A percentile compares a stretch with the other conserved stretches of the same genome.
These are phyloP conservation scores for Monopis laevigella DNA, from an alignment of 2,888 invertebrate species.

Conservation along the genomic window DNA sequence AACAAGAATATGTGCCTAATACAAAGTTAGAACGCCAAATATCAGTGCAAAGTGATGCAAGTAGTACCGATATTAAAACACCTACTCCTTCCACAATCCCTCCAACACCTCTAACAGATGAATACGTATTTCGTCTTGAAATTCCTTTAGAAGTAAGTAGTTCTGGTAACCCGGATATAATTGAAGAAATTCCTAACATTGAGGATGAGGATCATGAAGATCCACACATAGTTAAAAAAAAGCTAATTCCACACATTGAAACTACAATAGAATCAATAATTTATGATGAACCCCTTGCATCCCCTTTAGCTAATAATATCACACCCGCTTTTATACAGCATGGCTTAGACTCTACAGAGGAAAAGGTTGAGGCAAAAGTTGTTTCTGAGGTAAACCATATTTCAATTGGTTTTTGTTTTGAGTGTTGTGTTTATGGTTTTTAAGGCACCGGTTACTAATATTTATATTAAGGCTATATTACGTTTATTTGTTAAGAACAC, in stretches of 20 bases:
- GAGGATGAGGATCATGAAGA: slow-evolving; percentile 34
- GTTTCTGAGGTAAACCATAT: too few species aligned
- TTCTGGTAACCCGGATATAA: slow-evolving; percentile 27
- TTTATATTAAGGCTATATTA: too few species aligned
- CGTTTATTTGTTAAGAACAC: too few species aligned
- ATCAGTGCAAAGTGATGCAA: not conserved
- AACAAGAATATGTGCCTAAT: not conserved
- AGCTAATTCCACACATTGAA: slow-evolving; percentile 44
- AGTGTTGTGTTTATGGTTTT: too few species aligned
- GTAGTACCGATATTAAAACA: slow-evolving; percentile 20
- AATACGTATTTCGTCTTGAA: slow-evolving; percentile 47
- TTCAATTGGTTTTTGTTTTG: too few species aligned
- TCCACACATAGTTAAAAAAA: slow-evolving; percentile 43
- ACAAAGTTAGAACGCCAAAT: not conserved
- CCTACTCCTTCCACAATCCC: slow-evolving; percentile 39
- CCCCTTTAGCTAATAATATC: slow-evolving; percentile 30
- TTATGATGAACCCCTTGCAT: slow-evolving; percentile 43
- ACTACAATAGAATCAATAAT: slow-evolving; percentile 33
- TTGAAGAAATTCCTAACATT: slow-evolving; percentile 25
- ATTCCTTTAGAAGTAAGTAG: slow-evolving; percentile 41
- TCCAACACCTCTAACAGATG: slow-evolving; percentile 50
- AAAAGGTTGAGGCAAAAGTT: not conserved
- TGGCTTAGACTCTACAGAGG: slow-evolving; percentile 21
- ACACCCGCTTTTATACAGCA: slow-evolving; percentile 34
- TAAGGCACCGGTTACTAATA: too few species aligned